Conservation (phyloP, 2,888 invertebrate genomes). For the Bembecia ichneumoniformis region DNA sequence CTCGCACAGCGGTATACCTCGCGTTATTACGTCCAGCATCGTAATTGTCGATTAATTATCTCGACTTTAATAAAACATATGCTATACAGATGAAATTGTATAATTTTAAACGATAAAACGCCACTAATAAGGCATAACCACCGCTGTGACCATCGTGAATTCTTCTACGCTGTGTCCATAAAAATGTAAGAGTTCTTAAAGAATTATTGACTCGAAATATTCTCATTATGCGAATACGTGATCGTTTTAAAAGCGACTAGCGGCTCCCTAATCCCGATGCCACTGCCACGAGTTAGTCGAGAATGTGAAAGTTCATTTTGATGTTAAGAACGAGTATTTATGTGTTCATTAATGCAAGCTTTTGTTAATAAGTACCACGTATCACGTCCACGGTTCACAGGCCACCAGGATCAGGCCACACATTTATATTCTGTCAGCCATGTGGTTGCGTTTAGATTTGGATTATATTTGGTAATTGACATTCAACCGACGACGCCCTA, state of each 20-base stretch:
- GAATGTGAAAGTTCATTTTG: conserved; percentile 39
- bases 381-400: conserved; percentile 70
- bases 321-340: conserved; percentile 37
- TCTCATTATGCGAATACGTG: conserved; percentile 36
- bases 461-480: conserved; percentile 67
- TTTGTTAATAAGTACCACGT: conserved; percentile 61
- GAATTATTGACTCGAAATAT: conserved; percentile 40
- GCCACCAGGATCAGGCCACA: conserved; percentile 45
- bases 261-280: conserved; percentile 19
- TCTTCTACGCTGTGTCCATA: conserved; percentile 39
- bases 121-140: conserved; percentile 58
- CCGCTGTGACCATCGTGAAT: conserved; percentile 38
- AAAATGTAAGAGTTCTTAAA: conserved; percentile 41
- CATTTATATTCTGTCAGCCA: conserved; percentile 64
- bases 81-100: conserved; percentile 61
- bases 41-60: conserved; percentile 71
- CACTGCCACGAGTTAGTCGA: conserved; percentile 12
- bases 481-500: conserved; percentile 50
- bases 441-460: conserved; percentile 65
- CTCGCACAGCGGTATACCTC: conserved; percentile 60
- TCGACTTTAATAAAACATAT: conserved; percentile 66
- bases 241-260: conserved; percentile 19
- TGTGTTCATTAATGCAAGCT: conserved; percentile 63
- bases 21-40: conserved; percentile 60
- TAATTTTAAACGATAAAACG: conserved; percentile 56